These are phyloP conservation scores for Pogona vitticeps DNA, from an alignment of 2,113 vertebrate species.

Conservation along the genomic window DNA sequence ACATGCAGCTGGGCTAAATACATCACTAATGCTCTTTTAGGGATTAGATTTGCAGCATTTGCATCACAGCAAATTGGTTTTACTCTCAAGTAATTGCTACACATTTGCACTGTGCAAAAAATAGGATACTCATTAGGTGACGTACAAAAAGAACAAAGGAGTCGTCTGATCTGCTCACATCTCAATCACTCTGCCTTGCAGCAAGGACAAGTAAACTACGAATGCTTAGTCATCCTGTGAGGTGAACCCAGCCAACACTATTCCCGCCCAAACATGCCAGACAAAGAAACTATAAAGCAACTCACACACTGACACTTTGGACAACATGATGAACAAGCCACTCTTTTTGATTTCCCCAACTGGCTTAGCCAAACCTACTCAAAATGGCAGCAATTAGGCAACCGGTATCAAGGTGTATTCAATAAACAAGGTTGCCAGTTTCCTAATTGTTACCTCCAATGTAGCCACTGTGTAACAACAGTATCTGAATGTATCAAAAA, in stretches of 20 bases:
- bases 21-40: neutral
- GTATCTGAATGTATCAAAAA: neutral
- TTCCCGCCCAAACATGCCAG: no score
- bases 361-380: neutral
- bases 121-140: neutral
- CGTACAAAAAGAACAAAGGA: no score
- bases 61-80: neutral
- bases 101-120: neutral
- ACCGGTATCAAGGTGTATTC: neutral
- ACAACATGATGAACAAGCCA: no score
- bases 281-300: no score
- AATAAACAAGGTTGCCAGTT: neutral
- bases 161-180: no score
- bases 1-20: neutral
- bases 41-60: neutral
- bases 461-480: neutral
- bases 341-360: no score
- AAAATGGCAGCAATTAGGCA: neutral
- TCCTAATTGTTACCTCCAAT: neutral
- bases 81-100: neutral
- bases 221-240: neutral
- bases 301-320: no score
- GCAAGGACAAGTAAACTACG: neutral
- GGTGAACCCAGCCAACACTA: neutral
- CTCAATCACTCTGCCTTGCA: neutral